Conservation (phyloP, 2,888 invertebrate species). For the Philonicus albiceps region DNA sequence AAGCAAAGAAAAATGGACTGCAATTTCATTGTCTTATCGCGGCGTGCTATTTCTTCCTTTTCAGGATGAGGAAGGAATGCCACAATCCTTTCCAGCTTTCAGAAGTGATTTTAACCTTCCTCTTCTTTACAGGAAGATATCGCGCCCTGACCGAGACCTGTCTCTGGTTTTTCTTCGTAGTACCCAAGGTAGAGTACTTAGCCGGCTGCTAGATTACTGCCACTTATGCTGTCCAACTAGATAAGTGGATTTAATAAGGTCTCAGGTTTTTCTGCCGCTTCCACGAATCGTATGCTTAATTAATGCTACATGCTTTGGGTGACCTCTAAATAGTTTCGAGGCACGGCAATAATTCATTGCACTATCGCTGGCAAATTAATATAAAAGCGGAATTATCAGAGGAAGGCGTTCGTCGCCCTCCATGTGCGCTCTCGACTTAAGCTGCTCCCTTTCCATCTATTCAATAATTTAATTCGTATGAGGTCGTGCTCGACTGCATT, state of each 20-base stretch:
- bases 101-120: neutral
- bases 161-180: neutral
- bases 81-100: neutral
- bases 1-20: conserved; percentile 40
- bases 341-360: neutral
- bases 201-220: conserved; percentile 18
- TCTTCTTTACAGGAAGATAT: neutral
- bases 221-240: conserved; percentile 35
- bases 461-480: conserved; percentile 8
- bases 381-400: neutral
- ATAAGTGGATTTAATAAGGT: conserved; percentile 40
- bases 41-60: conserved; percentile 46
- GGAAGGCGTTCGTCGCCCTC: neutral
- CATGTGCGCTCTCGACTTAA: neutral
- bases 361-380: conserved; percentile 5
- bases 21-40: conserved; percentile 47
- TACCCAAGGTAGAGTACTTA: neutral
- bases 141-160: neutral
- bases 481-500: neutral
- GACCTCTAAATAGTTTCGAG: conserved; percentile 29
- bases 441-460: neutral
- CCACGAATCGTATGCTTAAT: conserved; percentile 11
- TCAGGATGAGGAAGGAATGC: conserved; percentile 42
- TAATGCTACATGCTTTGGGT: conserved; percentile 28
- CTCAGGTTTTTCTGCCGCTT: conserved; percentile 19